Evolutionary conservation across 2,113 vertebrate genomes (phyloP), one percentile per base, ranked within the genome.

Genomic region (Phrynocephalus versicolor): DNA sequence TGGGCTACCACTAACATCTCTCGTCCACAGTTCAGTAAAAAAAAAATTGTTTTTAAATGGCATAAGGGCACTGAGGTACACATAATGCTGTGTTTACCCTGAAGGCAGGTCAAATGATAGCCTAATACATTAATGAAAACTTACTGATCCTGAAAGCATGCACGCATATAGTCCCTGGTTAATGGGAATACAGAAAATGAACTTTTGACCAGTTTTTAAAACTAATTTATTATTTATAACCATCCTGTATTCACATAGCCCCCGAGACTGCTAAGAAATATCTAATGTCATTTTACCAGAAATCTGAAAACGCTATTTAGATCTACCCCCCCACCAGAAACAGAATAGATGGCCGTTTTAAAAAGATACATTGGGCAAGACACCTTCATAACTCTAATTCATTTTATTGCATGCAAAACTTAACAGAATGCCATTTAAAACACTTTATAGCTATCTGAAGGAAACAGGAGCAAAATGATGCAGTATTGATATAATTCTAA

Each of bases 171-270:
- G 3, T 15, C 4, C 8, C 14, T 74, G 27, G 27, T 25, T 1
- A 67, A 13, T 72, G 62, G 55, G 45, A n/a, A 27, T 71, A 81
- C 23, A n/a, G 6, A 2, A 0, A 51, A 35, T 2, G 41, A 72
- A 21, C 1, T 1, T 37, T 51, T 2, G 0, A 15, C 21, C 9
- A 85, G 58, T 77, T 3, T 23, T n/a, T 6, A 51, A 51, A 51
- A 51, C 10, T 51, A 51, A 51, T 51, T 51, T 51, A 51, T 51
- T 51, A 90, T 74, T 87, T 86, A 16, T 60, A 73, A n/a, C 7
- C 25, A 62, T 10, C 39, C 33, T 23, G 3, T 0, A 67, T 72
- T 23, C 35, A 0, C 0, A 16, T 14, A 14, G 0, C 18, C 0
- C 13, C 78, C 62, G 81, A 88, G 69, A 41, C 55, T 82, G 87